These are phyloP conservation scores for Malacosoma neustria DNA, from an alignment of 2,888 invertebrate genomes.

Conservation along the genomic window DNA sequence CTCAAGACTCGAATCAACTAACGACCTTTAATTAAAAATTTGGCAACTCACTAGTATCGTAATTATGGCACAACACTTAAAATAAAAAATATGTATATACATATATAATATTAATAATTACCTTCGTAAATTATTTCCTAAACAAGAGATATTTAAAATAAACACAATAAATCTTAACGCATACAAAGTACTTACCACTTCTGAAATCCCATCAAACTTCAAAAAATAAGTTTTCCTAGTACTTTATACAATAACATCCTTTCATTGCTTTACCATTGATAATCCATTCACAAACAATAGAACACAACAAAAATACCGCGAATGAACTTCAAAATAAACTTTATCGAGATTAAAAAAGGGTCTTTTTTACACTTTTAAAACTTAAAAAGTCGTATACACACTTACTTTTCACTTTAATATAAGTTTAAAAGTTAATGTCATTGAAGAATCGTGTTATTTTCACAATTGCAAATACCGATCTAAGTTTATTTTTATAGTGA, in stretches of 20 bases:
- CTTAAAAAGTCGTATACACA: neutral
- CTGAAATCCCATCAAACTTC: slow-evolving; percentile 58
- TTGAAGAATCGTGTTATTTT: slow-evolving; percentile 31
- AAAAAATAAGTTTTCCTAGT: slow-evolving; percentile 36
- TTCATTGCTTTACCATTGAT: slow-evolving; percentile 44
- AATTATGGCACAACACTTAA: no score
- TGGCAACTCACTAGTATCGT: no score
- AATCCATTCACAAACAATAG: slow-evolving; percentile 53
- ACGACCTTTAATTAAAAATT: no score
- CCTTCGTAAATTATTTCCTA: no score
- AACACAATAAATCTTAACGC: no score
- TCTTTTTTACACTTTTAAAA: neutral
- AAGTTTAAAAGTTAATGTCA: slow-evolving; percentile 23
- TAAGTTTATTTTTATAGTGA: slow-evolving; percentile 39
- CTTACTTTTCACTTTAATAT: slow-evolving; percentile 1
- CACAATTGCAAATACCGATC: slow-evolving; percentile 27
- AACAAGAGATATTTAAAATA: no score
- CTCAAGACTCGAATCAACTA: no score
- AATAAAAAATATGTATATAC: no score
- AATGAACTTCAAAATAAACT: slow-evolving; percentile 17
- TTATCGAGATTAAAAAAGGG: slow-evolving; percentile 2
- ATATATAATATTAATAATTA: no score
- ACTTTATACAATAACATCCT: slow-evolving; percentile 53
- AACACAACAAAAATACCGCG: slow-evolving; percentile 43
- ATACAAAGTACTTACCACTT: slow-evolving; percentile 52